Evolutionary conservation across 2,113 vertebrate genomes (phyloP), one percentile per base, ranked within the genome.

Genomic region (Nannospalax galili): DNA sequence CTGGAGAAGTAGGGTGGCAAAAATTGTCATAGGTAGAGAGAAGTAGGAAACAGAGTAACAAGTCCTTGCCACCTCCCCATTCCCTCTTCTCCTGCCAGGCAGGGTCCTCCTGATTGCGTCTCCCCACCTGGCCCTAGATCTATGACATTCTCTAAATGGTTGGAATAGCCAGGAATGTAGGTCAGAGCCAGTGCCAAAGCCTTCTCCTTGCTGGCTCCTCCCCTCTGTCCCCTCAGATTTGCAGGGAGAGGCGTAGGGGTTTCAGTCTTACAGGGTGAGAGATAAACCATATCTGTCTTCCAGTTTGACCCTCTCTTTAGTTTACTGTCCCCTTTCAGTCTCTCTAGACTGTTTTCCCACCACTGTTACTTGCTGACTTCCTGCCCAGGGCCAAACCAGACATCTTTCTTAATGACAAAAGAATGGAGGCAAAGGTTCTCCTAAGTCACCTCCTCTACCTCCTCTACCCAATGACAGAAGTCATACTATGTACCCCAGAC

Each of bases 91-190:
- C 70, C 75, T 84, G 22, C 62, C 64, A 75, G 94, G 96, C 85
- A 93, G 94, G 96, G 91, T 28, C 93, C 65, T 10, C 42, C 58
- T 11, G 4, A 94, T 64, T 7, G 58, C 90, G 64, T 20, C 19
- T 90, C 80, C 88, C 86, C 45, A 90, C 64, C 84, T 92, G 95
- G 97, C 89, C 88, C 84, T 96, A 96, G 97, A 97, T 98, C 97
- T 97, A 94, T 98, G 97, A 96, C 97, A 98, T 98, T 98, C 97
- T 97, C 97, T 85, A 96, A 92, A 97, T 97, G 95, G 85, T 97
- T 97, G 96, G 92, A 98, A 97, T 97, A 96, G 96, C 90, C 85
- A 93, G 96, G 97, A 98, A 98, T 98, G 97, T 98, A 98, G 97
- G 98, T 98, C 97, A 98, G 93, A 94, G 93, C 97, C 80, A 88